Evolutionary conservation across 2,113 vertebrate genomes (phyloP), one percentile per base, ranked within the genome.

Genomic region (Aythya baeri): DNA sequence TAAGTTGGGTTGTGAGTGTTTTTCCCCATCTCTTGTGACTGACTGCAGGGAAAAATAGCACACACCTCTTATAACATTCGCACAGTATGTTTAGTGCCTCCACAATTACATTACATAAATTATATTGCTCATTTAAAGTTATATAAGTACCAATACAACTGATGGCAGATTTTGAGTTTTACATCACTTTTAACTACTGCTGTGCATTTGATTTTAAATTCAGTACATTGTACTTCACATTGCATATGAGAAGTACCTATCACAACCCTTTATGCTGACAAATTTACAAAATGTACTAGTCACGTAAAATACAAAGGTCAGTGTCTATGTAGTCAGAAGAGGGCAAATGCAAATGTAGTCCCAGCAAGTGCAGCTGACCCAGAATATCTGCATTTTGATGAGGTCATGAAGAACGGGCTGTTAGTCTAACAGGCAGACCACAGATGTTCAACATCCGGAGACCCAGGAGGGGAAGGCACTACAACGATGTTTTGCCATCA

Each of bases 401-500:
- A 34, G 18, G 22, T 67, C 27, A 12, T 44, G 46, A 46, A 62
- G 75, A 94, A 89, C 75, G 36, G 12, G 13, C 32, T 82, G 34
- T 81, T 76, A 38, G 46, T 32, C 23, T 80, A 78, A 63, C 61
- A 70, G 62, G 25, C 65, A 83, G 36, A 59, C 61, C 63, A 79
- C 77, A 85, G 73, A 79, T 34, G 57, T 57, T 49, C 73, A 66
- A 20, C 46, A 55, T 66, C 50, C 2, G 1, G 66, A 89, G 44
- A 77, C 27, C 17, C 27, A 17, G 34, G 65, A 57, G 57, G 59
- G n/a, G 32, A 66, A 75, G 65, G 61, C 75, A 71, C 57, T 43
- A 63, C 2, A 3, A 23, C 6, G 7, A 8, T 0, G 0, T 80
- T 73, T 29, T 49, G 61, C 31, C 67, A 17, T n/a, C 41, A 74